Conservation (phyloP, 2,888 invertebrate genomes). For the Leptarthrus brevirostris region DNA sequence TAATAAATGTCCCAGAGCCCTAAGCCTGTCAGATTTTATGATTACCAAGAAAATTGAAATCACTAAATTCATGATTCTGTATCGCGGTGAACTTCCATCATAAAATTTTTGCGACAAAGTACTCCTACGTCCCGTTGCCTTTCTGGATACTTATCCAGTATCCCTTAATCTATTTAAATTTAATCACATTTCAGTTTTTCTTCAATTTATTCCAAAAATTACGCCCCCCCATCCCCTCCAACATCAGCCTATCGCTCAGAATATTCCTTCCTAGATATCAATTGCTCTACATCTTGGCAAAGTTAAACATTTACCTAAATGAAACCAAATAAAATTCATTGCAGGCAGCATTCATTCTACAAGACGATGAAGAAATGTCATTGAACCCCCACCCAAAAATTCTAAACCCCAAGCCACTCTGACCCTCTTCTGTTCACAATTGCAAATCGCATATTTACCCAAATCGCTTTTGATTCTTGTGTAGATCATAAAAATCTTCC, state of each 20-base stretch:
- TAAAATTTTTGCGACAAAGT: no score
- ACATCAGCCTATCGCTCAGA: not conserved
- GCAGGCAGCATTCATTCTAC: slow-evolving; percentile 4
- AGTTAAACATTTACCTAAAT: slow-evolving; percentile 42
- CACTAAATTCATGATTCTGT: no score
- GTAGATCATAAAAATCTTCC: slow-evolving; percentile 38
- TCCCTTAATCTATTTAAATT: not conserved
- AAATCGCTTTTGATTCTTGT: slow-evolving; percentile 39
- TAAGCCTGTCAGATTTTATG: no score
- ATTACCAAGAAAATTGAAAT: no score
- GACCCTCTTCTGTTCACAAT: slow-evolving; percentile 40
- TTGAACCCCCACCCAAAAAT: no score
- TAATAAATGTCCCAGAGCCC: no score
- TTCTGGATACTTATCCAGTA: no score
- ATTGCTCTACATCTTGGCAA: not conserved
- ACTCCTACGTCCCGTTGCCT: no score
- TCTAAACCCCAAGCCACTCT: slow-evolving; percentile 2
- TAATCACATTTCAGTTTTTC: not conserved
- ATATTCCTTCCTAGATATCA: slow-evolving; percentile 17
- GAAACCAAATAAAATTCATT: slow-evolving; percentile 45
- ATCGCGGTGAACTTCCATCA: no score
- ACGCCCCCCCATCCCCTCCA: no score
- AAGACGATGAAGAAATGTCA: slow-evolving; percentile 20
- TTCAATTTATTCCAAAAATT: not conserved
- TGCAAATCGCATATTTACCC: slow-evolving; percentile 44